Base-by-base conservation (phyloP, 2,888 invertebrate genomes). In the Drosophila kokeensis region DNA sequence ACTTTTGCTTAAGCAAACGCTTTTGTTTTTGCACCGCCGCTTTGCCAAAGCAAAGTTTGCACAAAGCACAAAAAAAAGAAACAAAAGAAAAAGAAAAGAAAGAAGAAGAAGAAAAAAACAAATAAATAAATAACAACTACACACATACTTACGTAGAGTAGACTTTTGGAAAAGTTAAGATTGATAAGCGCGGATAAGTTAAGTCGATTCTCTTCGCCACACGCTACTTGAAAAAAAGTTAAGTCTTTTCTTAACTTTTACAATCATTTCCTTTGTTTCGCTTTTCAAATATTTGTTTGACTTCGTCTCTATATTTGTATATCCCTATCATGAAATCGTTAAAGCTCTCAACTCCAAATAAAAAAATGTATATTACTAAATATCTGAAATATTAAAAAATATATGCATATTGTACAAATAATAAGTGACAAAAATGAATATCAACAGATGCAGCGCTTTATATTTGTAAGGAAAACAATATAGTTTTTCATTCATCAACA, bases 21-120 rank as follows among this genome's bases (percentile, higher is more conserved):
- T 69, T 68, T 74, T 45, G 45, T 45, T 45, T 45, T 45, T 52
- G 63, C 49, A 34, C 45, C 65, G 52, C 58, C 75, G 42, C 45
- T 49, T 69, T 66, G 45, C 76, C 61, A 71, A 79, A 75, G 76
- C 81, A 81, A 83, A 80, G 79, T 81, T 78, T 53, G 53, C 73
- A 48, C 68, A 71, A 74, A 76, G 61, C 45, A 29, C 38, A 61
- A 38, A 62, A 30, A 30, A 45, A 61, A 38, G 38, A 30, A 69
- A 21, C 32, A 53, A 60, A 53, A 55, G 36, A 34, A 61, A 42
- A 62, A 60, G 60, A 45, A 45, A 15, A 54, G 57, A 48, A 54
- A 30, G 21, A 52, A 24, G 24, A 24, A 50, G 61, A 76, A 54
- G 40, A 52, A 63, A 58, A 59, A 32, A 76, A 71, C 59, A 58